Base-by-base conservation (phyloP, 2,888 invertebrate genomes). In the Lasioglossum morio region DNA sequence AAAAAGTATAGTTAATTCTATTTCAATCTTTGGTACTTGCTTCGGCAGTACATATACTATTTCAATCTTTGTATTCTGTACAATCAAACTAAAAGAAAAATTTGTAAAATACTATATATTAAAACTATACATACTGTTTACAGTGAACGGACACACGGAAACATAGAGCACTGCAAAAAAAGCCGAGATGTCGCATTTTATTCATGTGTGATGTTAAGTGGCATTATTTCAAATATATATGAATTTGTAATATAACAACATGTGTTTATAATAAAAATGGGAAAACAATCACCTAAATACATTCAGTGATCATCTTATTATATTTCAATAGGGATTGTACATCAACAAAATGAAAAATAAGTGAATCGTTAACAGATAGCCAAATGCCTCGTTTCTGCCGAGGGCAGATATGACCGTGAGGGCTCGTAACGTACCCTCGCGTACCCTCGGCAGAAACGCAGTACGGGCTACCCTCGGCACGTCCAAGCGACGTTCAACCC, bases 251-350 rank as follows among this genome's bases (percentile, higher is more conserved):
- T 60, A 66, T 34, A 57, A 27, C 34, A 63, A 27, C 4, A 40
- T 66, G 34, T 16, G 30, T 82, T 86, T 82, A 19, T 86, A 87
- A 82, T 77, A 81, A 81, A 79, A 84, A 53, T 60, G 30, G 2
- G n/a, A 27, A 19, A 34, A 72, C 10, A 66, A 34, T 14, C 30
- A 30, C 16, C 19, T 27, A 34, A 34, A 34, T 34, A 14, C 8
- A 66, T 66, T 34, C 1, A 34, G 19, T 66, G 19, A 19, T 66
- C 8, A 30, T 19, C 30, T 66, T 34, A 60, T 60, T 27, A 2
- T 19, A 66, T 34, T 66, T 34, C 19, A 60, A 27, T 1, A 19
- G 16, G 7, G 8, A 60, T 60, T 60, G 14, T 60, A 60, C 60
- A 60, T 27, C 53, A 2, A 53, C 8, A 2, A 23, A 53, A 53